Conservation (phyloP, 2,888 invertebrate genomes). For the Charanyca ferruginea region DNA sequence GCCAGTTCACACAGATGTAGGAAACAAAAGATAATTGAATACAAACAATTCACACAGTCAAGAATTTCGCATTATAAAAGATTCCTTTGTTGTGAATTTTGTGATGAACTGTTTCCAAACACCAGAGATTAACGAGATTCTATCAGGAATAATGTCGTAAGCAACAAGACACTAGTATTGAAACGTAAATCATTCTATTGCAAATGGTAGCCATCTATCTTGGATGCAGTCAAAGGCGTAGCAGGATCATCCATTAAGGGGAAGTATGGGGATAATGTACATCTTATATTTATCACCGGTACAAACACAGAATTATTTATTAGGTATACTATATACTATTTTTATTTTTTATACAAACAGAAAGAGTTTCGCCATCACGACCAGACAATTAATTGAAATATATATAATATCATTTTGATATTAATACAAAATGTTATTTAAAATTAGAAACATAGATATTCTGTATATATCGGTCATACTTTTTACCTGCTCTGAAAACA, state of each 20-base stretch:
- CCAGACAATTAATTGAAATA: constrained; percentile 33
- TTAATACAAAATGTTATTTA: constrained; percentile 23
- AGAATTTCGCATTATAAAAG: constrained; percentile 56
- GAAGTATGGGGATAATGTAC: constrained; percentile 70
- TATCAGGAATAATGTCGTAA: constrained; percentile 24
- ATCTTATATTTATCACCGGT: constrained; percentile 62
- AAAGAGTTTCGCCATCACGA: constrained; percentile 20
- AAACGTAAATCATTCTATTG: constrained; percentile 67
- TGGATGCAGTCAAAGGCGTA: constrained; percentile 71
- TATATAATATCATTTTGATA: constrained; percentile 38
- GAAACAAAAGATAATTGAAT: constrained; percentile 60
- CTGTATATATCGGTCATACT: constrained; percentile 14
- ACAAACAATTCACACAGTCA: constrained; percentile 51
- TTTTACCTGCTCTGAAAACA: constrained; percentile 32
- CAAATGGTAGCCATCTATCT: constrained; percentile 77
- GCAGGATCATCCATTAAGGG: constrained; percentile 73
- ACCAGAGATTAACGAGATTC: constrained; percentile 27
- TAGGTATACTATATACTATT: constrained; percentile 8
- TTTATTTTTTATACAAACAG: constrained; percentile 13
- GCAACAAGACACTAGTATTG: constrained; percentile 55
- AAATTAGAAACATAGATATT: constrained; percentile 10
- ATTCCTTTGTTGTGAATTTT: constrained; percentile 49
- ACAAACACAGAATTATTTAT: constrained; percentile 45
- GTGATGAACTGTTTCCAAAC: constrained; percentile 50
- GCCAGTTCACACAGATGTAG: constrained; percentile 48